Conservation (phyloP, 1,140 invertebrate species). For the Achatina immaculata region DNA sequence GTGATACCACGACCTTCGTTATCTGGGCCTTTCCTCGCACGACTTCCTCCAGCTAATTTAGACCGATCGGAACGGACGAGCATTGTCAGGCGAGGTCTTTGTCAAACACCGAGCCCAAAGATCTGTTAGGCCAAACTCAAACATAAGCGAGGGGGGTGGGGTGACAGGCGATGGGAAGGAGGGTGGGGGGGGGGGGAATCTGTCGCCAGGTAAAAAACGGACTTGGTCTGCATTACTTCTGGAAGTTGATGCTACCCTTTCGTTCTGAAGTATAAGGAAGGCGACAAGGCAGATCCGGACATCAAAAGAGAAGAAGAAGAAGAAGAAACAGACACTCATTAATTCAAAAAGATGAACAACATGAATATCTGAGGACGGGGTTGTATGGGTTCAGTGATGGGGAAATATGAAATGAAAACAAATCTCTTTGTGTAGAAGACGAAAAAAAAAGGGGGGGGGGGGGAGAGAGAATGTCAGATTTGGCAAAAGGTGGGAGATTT, state of each 20-base stretch:
- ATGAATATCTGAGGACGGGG: too few relatives aligned
- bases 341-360: not conserved
- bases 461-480: not conserved
- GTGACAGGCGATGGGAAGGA: too few relatives aligned
- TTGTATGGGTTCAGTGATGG: too few relatives aligned
- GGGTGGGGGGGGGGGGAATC: too few relatives aligned
- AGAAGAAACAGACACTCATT: not conserved
- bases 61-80: not conserved
- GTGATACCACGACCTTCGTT: not conserved
- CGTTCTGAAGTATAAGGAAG: not conserved
- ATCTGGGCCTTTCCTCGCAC: not conserved
- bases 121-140: conserved; percentile 18
- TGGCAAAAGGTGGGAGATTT: not conserved
- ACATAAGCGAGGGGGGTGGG: too few relatives aligned
- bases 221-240: not conserved
- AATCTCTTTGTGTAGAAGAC: not conserved
- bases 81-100: not conserved
- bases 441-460: not conserved
- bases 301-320: not conserved
- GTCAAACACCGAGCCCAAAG: not conserved
- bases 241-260: not conserved
- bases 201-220: not conserved
- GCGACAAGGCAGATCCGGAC: not conserved
- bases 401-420: too few relatives aligned
- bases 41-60: not conserved